phyloP scores from a whole-genome alignment of 2,888 invertebrate species.

The Melanophora roralis region DNA sequence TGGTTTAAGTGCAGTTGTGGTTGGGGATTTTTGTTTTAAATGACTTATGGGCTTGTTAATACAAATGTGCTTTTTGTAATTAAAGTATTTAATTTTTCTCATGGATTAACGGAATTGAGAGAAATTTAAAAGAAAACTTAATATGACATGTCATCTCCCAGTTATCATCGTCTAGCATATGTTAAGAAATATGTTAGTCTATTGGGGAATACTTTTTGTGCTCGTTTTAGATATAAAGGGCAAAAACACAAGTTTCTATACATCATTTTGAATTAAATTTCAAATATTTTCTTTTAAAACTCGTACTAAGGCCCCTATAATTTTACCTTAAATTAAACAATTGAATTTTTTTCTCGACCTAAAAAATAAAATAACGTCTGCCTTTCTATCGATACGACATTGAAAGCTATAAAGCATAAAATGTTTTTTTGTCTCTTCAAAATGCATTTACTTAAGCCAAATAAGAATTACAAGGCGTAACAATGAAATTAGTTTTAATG shows the following conservation, averaged over 20 bases:
- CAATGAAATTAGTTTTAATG: constrained; percentile 38
- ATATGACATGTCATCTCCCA: constrained; percentile 9
- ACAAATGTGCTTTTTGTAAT: constrained; percentile 40
- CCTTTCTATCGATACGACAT: not conserved
- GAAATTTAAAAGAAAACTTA: not conserved
- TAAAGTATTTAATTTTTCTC: constrained; percentile 20
- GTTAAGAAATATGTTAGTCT: not conserved
- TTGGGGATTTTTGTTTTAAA: constrained; percentile 2
- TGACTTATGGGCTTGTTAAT: constrained; percentile 51
- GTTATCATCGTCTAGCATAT: constrained; percentile 3
- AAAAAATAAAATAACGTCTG: not conserved
- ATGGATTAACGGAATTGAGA: constrained; percentile 1
- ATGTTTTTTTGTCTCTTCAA: constrained; percentile 20
- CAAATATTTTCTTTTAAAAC: too few relatives aligned
- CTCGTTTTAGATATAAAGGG: too few relatives aligned
- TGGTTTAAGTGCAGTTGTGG: not conserved
- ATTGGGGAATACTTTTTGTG: too few relatives aligned
- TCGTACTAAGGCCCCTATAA: too few relatives aligned
- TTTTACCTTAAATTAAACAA: too few relatives aligned
- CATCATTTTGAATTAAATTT: too few relatives aligned
- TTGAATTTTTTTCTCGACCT: not conserved
- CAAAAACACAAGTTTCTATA: too few relatives aligned
- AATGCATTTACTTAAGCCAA: constrained; percentile 13
- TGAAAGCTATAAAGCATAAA: constrained; percentile 38
- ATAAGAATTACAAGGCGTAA: constrained; percentile 43